Base-by-base conservation (phyloP, 1,140 invertebrate genomes). In the Pachypeltis micranthus region DNA sequence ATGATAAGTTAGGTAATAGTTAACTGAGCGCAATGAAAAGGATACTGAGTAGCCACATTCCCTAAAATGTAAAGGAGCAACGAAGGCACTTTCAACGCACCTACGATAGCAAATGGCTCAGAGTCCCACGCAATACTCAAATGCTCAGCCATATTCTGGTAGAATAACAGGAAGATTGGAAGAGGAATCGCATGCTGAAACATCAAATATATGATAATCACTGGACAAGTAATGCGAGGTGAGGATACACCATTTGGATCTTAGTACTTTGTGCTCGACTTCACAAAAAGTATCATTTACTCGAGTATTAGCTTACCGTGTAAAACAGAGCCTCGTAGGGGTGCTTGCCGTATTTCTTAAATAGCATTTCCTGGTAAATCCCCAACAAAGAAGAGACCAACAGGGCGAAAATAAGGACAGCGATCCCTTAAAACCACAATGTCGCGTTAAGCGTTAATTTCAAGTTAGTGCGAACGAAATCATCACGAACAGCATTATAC, bases 381-480 rank as follows among this genome's bases (percentile, higher is more conserved):
- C 96, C 96, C 89, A 98, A 93, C 63, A 89, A 79, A 3, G 96
- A 93, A 0, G 96, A 97, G 62, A 96, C 79, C 65, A 99, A 88
- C 29, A 99, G 75, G 0, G 93, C 93, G 64, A 90, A 79, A 0
- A 90, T 91, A 12, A 99, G 76, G 67, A 98, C 81, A 0, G 76
- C 73, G 65, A 99, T 93, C 19, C 96, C 66, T 67, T n/a, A 31
- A 47, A 62, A 61, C n/a, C n/a, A n/a, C n/a, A n/a, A n/a, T n/a
- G n/a, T n/a, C n/a, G n/a, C n/a, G n/a, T n/a, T n/a, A n/a, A n/a
- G n/a, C n/a, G n/a, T n/a, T n/a, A n/a, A n/a, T n/a, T n/a, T n/a
- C n/a, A n/a, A n/a, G n/a, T n/a, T n/a, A n/a, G n/a, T n/a, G n/a
- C n/a, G n/a, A n/a, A n/a, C n/a, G n/a, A n/a, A n/a, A n/a, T n/a